Conservation (phyloP, 1,140 invertebrate species). For the Diachasma alloeum region DNA sequence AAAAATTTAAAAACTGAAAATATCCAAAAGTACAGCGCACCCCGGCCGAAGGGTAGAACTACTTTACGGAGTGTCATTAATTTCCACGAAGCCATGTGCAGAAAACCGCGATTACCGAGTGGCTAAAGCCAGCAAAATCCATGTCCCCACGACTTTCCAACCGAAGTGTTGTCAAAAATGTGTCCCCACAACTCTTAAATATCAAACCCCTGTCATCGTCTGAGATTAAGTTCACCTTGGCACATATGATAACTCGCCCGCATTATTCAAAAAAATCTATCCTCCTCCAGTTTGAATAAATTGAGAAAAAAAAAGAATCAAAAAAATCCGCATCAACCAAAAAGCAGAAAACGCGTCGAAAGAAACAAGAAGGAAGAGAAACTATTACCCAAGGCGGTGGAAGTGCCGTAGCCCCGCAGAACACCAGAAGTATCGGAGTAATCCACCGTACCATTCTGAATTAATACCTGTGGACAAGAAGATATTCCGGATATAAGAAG, state of each 20-base stretch:
- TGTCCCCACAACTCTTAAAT: slow-evolving; percentile 13
- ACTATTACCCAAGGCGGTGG: not conserved
- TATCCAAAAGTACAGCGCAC: no score
- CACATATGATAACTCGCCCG: slow-evolving; percentile 19
- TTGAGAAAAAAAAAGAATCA: not conserved
- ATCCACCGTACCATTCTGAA: not conserved
- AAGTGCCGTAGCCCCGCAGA: not conserved
- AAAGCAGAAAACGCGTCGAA: not conserved
- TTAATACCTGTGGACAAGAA: not conserved
- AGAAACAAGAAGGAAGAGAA: not conserved
- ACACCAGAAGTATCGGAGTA: not conserved
- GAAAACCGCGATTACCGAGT: no score
- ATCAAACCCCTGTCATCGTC: not conserved
- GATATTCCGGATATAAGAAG: not conserved
- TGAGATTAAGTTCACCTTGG: slow-evolving; percentile 1
- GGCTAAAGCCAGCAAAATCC: not conserved
- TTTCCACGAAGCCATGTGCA: no score
- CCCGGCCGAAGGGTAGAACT: no score
- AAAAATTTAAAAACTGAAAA: no score
- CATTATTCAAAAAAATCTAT: not conserved
- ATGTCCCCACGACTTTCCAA: no score
- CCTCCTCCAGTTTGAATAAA: not conserved
- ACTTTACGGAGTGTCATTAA: no score
- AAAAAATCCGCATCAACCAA: not conserved
- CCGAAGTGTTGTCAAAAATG: not conserved